Evolutionary conservation across 2,113 vertebrate genomes (phyloP), one percentile per base, ranked within the genome.

Genomic region (Cottus gobio): DNA sequence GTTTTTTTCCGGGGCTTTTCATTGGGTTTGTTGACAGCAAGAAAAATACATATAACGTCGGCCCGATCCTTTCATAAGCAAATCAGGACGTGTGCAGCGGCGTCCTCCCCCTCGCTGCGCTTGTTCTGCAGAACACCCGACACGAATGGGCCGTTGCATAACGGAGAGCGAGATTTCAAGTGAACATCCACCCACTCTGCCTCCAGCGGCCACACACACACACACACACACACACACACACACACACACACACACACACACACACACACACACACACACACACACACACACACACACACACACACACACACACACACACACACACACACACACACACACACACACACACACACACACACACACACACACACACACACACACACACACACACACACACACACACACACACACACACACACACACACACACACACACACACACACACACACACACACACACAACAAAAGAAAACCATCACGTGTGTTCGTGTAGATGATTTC

Each of bases 91-190:
- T 30, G n/a, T 37, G 42, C 39, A 26, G 56, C 26, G 22, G 26
- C 31, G 31, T 57, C 50, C 42, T 74, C 60, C 30, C 31, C 74
- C 73, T 77, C 54, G 50, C 67, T 75, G 58, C 56, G 36, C 72
- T 83, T 52, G 57, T 72, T 79, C 60, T 84, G 58, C 48, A 50
- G 54, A 57, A 75, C 44, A 54, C 46, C 64, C 2, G 0, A 58
- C 74, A 28, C 26, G 5, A 74, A 30, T 30, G 15, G 39, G 24
- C 44, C 24, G 82, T 90, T 90, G 68, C n/a, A 30, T 89, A 89
- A 90, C 62, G 15, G 60, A 42, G 58, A 48, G 31, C 24, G 20
- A 50, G 67, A 60, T 44, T 79, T 85, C 66, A 44, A 85, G 39
- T 36, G 86, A 72, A 36, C 84, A 31, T 50, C 60, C 7, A 16